Base-by-base conservation (phyloP, 1,140 invertebrate genomes). In the Drosophila aff. region DNA sequence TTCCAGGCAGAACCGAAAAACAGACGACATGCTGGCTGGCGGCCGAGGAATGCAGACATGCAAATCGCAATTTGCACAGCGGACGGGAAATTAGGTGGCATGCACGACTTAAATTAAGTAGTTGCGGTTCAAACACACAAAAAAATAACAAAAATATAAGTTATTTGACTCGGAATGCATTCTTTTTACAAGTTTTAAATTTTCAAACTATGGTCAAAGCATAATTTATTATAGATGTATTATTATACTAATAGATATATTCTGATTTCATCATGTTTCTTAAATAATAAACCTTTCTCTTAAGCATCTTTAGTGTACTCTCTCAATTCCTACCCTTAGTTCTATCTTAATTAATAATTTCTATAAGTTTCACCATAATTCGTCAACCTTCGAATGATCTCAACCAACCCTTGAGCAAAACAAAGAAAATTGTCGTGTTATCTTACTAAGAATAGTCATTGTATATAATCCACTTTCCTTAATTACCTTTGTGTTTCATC, bases 1-100 rank as follows among this genome's bases (percentile, higher is more conserved):
- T 67, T 2, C 16, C 36, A 64, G 31, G 46, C 74, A 67, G 53
- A 76, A 76, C 52, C 62, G 33, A 67, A 41, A 61, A 49, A 50
- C 59, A 64, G 59, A 72, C 76, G 65, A 79, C 44, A 77, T 68
- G 58, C 58, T 69, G 75, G 53, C 73, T 69, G 49, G 40, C 63
- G 15, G 15, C 23, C 16, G 46, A 53, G 74, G 47, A 44, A 67
- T 82, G 61, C 75, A 67, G 72, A 68, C 59, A 78, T 86, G 60
- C 55, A 65, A 80, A 86, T 87, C 49, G 85, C 68, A 78, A 87
- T 87, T 81, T 87, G 43, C 65, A 71, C 63, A 66, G 64, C 49
- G 64, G 18, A 33, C 49, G 40, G 47, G 33, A 41, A 40, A 47
- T 61, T 31, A 68, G 65, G 40, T 36, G 33, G 62, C 36, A 49